Evolutionary conservation across 2,797 vertebrate genomes (phyloP).

Genomic region (Megaceryle alcyon): DNA sequence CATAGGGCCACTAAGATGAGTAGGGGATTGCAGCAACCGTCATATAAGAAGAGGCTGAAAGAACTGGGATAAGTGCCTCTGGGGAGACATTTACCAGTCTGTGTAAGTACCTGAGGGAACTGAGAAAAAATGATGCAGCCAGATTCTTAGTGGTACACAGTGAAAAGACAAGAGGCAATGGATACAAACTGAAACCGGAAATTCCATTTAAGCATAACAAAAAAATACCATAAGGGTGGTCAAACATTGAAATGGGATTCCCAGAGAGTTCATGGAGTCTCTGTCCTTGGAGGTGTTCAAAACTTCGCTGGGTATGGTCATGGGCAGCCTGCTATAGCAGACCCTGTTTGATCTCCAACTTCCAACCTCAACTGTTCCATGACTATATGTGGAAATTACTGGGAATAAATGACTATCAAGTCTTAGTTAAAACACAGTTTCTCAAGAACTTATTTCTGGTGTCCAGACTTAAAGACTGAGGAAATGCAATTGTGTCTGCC

Average conservation of each 20-base stretch:
- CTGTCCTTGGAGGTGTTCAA: background rate
- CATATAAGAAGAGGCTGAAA: background rate
- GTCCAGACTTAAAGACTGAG: background rate
- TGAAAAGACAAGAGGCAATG: background rate
- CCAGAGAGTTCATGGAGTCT: background rate
- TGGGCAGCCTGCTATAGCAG: background rate
- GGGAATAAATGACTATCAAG: background rate
- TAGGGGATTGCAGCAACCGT: background rate
- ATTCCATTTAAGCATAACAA: background rate
- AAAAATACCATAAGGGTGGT: background rate
- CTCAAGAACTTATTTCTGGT: background rate
- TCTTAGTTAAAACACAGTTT: background rate
- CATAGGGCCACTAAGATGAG: background rate
- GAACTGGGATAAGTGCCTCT: background rate
- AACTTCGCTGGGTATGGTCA: background rate
- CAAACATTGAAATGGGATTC: background rate
- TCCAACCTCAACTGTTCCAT: background rate
- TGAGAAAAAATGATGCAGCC: background rate
- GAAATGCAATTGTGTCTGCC: background rate
- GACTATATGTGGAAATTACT: background rate
- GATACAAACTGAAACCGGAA: background rate
- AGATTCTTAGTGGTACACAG: background rate
- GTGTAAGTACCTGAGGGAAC: background rate
- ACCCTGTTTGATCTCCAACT: background rate
- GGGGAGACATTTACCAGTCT: background rate